A percentile compares a stretch with the other conserved stretches of the same genome.
These are phyloP conservation scores for Brachionus rotundiformis DNA, from an alignment of 1,140 invertebrate species.

Conservation along the genomic window DNA sequence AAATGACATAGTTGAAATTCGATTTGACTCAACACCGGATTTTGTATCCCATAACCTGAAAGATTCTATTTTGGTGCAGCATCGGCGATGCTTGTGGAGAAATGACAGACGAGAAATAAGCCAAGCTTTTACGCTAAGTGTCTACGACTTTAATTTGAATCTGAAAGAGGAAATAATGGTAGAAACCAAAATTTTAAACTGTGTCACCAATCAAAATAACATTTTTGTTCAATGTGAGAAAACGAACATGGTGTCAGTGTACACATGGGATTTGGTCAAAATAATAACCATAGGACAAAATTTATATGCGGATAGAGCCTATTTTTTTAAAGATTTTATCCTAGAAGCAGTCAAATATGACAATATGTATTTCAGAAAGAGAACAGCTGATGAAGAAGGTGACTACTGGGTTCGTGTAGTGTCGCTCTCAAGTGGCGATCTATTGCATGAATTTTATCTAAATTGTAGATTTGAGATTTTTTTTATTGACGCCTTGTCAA, in stretches of 20 bases:
- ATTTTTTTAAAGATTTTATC: constrained; percentile 15
- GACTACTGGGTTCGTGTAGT: constrained; percentile 19
- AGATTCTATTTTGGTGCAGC: constrained; percentile 34
- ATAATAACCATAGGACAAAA: not conserved
- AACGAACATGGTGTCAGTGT: not conserved
- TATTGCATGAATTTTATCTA: constrained; percentile 22
- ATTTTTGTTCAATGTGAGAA: constrained; percentile 22
- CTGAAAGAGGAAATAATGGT: constrained; percentile 16
- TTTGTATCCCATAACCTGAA: not conserved
- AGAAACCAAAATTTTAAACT: not conserved
- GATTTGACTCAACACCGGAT: not conserved
- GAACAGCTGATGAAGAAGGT: constrained; percentile 8
- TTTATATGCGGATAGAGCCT: constrained; percentile 22
- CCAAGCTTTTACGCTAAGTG: not conserved
- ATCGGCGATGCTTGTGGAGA: not conserved
- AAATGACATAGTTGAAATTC: not conserved
- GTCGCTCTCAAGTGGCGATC: constrained; percentile 8
- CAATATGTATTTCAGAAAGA: constrained; percentile 2
- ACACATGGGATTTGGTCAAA: constrained; percentile 32
- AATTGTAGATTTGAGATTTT: constrained; percentile 15
- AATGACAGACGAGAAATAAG: constrained; percentile 37
- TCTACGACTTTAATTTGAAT: constrained; percentile 38
- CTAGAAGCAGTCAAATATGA: not conserved
- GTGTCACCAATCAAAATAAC: not conserved
- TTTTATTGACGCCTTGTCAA: constrained; percentile 7